Evolutionary conservation across 2,888 invertebrate species (phyloP).

Genomic region (Phortica magna): DNA sequence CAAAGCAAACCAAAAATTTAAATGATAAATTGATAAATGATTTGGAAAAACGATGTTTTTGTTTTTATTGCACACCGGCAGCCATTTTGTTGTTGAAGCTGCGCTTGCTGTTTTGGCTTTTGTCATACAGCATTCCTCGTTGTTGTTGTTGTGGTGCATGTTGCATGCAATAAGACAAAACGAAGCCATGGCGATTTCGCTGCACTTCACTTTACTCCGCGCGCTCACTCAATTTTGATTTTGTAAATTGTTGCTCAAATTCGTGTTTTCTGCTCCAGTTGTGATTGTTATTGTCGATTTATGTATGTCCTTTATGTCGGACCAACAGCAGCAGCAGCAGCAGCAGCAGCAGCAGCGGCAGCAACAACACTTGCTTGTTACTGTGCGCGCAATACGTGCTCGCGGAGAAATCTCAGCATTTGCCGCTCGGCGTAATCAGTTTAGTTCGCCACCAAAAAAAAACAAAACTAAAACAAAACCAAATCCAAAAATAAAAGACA

Average conservation of each 20-base stretch:
- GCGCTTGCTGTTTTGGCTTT: neutral
- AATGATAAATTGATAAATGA: conserved; percentile 28
- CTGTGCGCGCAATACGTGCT: conserved; percentile 11
- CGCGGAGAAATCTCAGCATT: neutral
- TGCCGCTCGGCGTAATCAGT: conserved; percentile 15
- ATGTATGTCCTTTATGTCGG: conserved; percentile 27
- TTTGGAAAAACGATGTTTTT: conserved; percentile 23
- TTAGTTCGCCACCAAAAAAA: neutral
- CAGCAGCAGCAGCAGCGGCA: neutral
- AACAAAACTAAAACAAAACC: neutral
- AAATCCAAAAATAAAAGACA: neutral
- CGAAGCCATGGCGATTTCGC: neutral
- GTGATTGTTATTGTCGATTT: conserved; percentile 32
- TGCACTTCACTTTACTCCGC: neutral
- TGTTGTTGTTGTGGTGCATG: conserved; percentile 12
- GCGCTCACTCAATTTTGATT: conserved; percentile 13
- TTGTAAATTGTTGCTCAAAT: conserved; percentile 22
- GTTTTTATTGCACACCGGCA: neutral
- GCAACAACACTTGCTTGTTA: conserved; percentile 21
- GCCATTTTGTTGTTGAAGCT: conserved; percentile 12
- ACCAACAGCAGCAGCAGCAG: conserved; percentile 6
- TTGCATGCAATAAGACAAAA: conserved; percentile 22
- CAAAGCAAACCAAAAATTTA: conserved; percentile 1
- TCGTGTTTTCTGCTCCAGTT: conserved; percentile 32
- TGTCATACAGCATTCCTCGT: conserved; percentile 16